Base-by-base conservation (phyloP, 2,113 vertebrate species). In the Myotis davidii region DNA sequence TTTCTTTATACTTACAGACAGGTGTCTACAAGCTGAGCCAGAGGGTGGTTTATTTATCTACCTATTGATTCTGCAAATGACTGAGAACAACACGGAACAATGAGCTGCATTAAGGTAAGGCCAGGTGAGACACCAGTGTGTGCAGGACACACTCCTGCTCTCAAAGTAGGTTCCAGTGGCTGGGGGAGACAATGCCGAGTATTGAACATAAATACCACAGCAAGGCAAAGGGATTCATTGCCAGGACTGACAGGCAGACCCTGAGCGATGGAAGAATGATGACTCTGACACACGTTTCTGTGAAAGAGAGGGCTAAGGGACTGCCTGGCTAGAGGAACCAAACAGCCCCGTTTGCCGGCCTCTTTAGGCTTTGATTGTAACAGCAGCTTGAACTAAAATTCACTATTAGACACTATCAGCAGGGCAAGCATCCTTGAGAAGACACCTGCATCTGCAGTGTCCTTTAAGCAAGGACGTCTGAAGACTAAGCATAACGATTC, bases 21-120 rank as follows among this genome's bases (percentile, higher is more conserved):
- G 25, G 85, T 95, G 39, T 64, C 67, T 90, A 52, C 21, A 79
- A 78, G 59, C 88, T 79, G 56, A 84, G 25, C 85, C 70, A 78
- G 4, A 4, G 21, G 65, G 48, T 77, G 56, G 48, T 25, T 95
- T 45, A 14, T 87, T 85, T 81, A 61, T 20, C 86, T 16, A n/a
- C 79, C 54, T 77, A 39, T 81, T 83, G 50, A 45, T 81, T 88
- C 64, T 59, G 64, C 45, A 94, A 77, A 54, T 89, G 76, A 42
- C 69, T 45, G 37, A 45, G 34, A 32, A 45, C 27, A 83, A 9
- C 34, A 81, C 11, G n/a, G 64, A 85, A 88, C 50, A 77, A 77
- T 54, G 64, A 85, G 59, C 72, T 65, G 21, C 20, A 14, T 93
- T 3, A 64, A 74, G 65, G 54, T 50, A 90, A 95, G 91, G 42